Base-by-base conservation (phyloP, 2,888 invertebrate genomes). In the Catonia carolina region DNA sequence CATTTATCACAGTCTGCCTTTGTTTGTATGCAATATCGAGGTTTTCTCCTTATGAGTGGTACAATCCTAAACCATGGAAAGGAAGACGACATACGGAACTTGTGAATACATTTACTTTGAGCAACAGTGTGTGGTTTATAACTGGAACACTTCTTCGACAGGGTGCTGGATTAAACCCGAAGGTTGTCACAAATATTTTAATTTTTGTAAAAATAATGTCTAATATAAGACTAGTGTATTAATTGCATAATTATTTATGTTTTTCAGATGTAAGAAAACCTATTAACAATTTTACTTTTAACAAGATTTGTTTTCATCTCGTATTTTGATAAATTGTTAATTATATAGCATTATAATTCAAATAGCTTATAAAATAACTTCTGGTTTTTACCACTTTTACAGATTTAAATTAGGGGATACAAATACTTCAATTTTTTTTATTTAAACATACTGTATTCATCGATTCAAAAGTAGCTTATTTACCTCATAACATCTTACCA, bases 61-160 rank as follows among this genome's bases (percentile, higher is more conserved):
- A 78, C 37, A 48, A 42, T 27, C 54, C 54, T 4, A 22, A 45
- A 7, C 54, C 58, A 17, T 41, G 53, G 35, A 47, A 53, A 23
- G 15, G 20, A 4, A 45, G n/a, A n/a, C 14, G 22, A 7, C 8
- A 17, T 20, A 12, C 31, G n/a, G n/a, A 50, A 63, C 62, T 56
- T 61, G 78, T 74, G 71, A 84, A 79, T 78, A 80, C 65, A 81
- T 84, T 70, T 78, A 41, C 76, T 56, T 72, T 84, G 61, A 76
- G 80, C 53, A 83, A 84, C 70, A 78, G 80, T 64, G 77, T 83
- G 67, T 83, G 83, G 83, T 83, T 83, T 70, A 77, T 81, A 55
- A 78, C 81, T 12, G 84, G 83, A 18, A 82, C 82, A 2, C 73
- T 85, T 52, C 77, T 84, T 70, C 78, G 82, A 60, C 82, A 83